Evolutionary conservation across 2,797 vertebrate species (phyloP), one percentile per base, ranked within the genome.

Genomic region (Pseudochirops corinnae): DNA sequence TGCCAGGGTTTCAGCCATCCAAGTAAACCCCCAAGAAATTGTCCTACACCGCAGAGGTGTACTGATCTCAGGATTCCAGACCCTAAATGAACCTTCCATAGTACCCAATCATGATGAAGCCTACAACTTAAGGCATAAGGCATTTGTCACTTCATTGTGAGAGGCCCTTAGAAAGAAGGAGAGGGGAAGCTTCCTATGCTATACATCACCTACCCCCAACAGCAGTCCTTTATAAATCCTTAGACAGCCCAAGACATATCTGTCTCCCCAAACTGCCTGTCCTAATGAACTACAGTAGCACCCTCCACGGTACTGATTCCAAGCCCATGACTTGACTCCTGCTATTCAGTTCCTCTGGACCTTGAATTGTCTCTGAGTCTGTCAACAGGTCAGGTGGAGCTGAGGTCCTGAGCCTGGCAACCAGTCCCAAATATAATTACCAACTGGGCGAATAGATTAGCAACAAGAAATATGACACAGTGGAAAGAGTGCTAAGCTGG

Each of bases 261-360:
- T 5, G n/a, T 82, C n/a, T 82, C 39, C n/a, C n/a, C 67, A 74
- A n/a, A 6, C 39, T 74, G 67, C 67, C 18, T 18, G 14, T 21
- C n/a, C 67, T 74, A 2, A 39, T 74, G 67, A n/a, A 39, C n/a
- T 39, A 39, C 67, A 24, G 60, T 95, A 94, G 95, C 67, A 39
- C 96, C 97, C 91, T 98, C 97, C 97, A 94, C 33, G 96, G 97
- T 97, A 53, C 96, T 97, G 93, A 98, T 74, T 94, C 92, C 55
- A 91, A 74, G 62, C 50, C 39, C 93, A n/a, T 4, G 67, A 5
- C 46, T 29, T 67, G 31, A 28, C 90, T 92, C 93, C 67, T 50
- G 87, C 3, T 16, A 55, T 95, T 82, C 18, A 46, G 92, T 18
- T 92, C 55, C 82, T 94, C 56, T 92, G 53, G 14, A 97, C 6